Evolutionary conservation across 1,140 invertebrate species (phyloP), one percentile per base, ranked within the genome.

Genomic region (Papilio glaucus): DNA sequence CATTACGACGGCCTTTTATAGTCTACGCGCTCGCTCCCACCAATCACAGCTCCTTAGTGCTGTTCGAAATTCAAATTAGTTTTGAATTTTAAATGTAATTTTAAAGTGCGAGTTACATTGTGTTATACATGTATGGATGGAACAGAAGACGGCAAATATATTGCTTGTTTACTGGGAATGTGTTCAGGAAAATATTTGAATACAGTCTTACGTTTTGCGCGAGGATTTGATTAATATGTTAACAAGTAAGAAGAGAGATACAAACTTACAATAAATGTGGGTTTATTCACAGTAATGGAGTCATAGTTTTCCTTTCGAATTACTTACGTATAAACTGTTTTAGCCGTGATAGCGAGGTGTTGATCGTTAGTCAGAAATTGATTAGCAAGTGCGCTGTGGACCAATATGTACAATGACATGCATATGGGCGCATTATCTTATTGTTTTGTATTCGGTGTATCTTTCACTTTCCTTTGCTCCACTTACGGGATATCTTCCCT

Each of bases 1-100:
- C 81, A 88, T 85, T 83, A 80, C 82, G 72, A 67, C 65, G 76
- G 76, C 60, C 79, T 81, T 81, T 88, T 82, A 72, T 83, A 77
- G 75, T 78, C 39, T 82, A 82, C 82, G 79, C 79, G 71, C 81
- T 67, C 71, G 60, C 74, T 41, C 5, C 75, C 71, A 74, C 83
- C 85, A 85, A 85, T 82, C 85, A 81, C n/a, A 63, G 74, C 78
- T 77, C 78, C 77, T 84, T 83, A 76, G 74, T 72, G 62, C 71
- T 61, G 74, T 78, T 80, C 74, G 71, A 57, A 75, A 80, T 69
- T 78, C 76, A 79, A 75, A 78, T 74, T 70, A 75, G 75, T 77
- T 81, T 77, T 76, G 75, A 79, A 79, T 76, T 62, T 72, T 60
- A 67, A 81, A 79, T 81, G 76, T 61, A 33, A 72, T 73, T 60